Evolutionary conservation across 2,888 invertebrate genomes (phyloP).

Genomic region (Oligia strigilis): DNA sequence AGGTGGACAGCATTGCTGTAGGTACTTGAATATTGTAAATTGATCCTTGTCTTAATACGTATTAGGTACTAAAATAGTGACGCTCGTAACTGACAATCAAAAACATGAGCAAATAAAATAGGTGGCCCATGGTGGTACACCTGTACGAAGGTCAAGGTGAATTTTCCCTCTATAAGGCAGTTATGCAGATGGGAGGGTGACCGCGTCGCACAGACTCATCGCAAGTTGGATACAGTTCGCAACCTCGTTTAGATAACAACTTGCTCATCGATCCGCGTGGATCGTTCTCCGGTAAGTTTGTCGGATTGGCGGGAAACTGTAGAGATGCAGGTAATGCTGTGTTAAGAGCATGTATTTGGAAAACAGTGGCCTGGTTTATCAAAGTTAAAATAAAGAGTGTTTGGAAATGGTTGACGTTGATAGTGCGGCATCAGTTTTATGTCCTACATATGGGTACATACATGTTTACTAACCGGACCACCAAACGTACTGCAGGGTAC

Average conservation of each 20-base stretch:
- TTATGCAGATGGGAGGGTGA: constrained; percentile 29
- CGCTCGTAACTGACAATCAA: neutral
- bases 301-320: neutral
- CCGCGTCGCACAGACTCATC: constrained; percentile 42
- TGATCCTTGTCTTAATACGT: neutral
- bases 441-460: no score
- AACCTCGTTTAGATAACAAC: constrained; percentile 60
- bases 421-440: neutral
- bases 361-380: neutral
- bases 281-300: constrained; percentile 31
- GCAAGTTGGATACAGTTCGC: constrained; percentile 61
- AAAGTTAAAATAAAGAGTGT: neutral
- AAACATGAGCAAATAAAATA: neutral
- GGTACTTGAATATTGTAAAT: neutral
- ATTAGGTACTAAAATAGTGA: neutral
- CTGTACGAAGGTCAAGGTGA: constrained; percentile 25
- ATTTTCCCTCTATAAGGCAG: neutral
- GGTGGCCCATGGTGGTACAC: neutral
- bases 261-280: constrained; percentile 30
- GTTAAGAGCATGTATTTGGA: neutral
- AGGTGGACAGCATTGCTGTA: neutral
- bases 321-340: neutral
- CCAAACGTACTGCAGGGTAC: no score
- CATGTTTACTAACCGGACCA: no score
- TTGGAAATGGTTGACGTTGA: neutral